Base-by-base conservation (phyloP, 2,888 invertebrate genomes). In the Lordiphosa fenestrarum region DNA sequence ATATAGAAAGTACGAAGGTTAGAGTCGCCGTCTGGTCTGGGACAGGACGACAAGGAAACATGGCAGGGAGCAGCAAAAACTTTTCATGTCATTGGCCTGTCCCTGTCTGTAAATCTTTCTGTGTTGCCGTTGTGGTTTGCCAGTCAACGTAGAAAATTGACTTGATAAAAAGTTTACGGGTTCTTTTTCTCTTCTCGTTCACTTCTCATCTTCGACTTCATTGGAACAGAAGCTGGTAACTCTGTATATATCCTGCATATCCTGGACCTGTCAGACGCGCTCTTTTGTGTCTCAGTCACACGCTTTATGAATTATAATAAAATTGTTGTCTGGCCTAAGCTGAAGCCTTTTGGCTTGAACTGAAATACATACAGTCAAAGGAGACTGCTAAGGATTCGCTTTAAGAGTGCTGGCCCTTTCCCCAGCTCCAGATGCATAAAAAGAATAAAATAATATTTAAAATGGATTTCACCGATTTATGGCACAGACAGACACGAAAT, bases 291-390 rank as follows among this genome's bases (percentile, higher is more conserved):
- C 69, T 70, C 65, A 64, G 66, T 69, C 59, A 59, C 67, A 70
- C 74, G 70, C 67, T 66, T 69, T 69, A 73, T 84, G 77, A 84
- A 82, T 83, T 73, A 84, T 81, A 82, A 81, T 81, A 74, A 70
- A 70, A 69, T 70, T 58, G 48, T 60, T 57, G 53, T 47, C 35
- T 36, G 35, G 36, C 33, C 46, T 48, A 49, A 9, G 55, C 47
- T 49, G 57, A 47, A 57, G 30, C 38, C 15, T 13, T 25, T 13
- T 25, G 12, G 42, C 44, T 44, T 44, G 6, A 33, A 9, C 30
- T 15, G 13, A 44, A 44, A n/a, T n/a, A n/a, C 2, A 15, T 44
- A 25, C 25, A 25, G 25, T 25, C 25, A 2, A 10, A 25, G 25
- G 12, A 42, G 21, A 33, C 33, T 44, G 7, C 44, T 44, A 44